Evolutionary conservation across 2,888 invertebrate species (phyloP), one percentile per base, ranked within the genome.

Genomic region (Aethes cnicana): DNA sequence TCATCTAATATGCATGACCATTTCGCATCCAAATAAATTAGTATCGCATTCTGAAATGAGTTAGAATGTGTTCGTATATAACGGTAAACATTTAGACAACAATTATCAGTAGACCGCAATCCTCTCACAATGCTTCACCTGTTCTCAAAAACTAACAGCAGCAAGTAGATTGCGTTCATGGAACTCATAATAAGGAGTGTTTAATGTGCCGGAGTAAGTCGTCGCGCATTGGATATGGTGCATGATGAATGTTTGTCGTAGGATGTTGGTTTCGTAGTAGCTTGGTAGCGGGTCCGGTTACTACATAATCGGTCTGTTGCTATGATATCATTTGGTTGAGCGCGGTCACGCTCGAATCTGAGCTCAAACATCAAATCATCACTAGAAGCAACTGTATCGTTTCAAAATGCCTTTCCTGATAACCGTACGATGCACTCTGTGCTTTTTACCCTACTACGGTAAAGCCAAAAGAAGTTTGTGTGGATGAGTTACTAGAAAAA

Each of bases 1-100:
- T 25, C 9, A 12, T 4, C 23, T 11, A 11, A 20, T 26, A 41
- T 25, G 20, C 12, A 25, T 39, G 21, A 21, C 16, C 20, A 43
- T 18, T 25, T 12, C 57, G 50, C 48, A 53, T 58, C 60, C 48
- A 63, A 60, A 65, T 66, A 66, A 70, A 68, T 68, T 65, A 61
- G 63, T 68, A 68, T 73, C 63, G 46, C 63, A 70, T 68, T 67
- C 68, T 68, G 66, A 65, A 72, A 72, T 76, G 66, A 72, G 65
- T 66, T 76, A 65, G 64, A 72, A 69, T 73, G 72, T 76, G 75
- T 74, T 74, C 64, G 59, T 61, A 55, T n/a, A n/a, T 60, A 81
- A 77, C 77, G 70, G 81, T 80, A 83, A 84, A 84, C 82, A 84
- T 85, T 85, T 84, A 80, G 79, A 81, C 77, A 82, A 81, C 80